Evolutionary conservation across 2,113 vertebrate species (phyloP).

Genomic region (Zosterops hypoxanthus): DNA sequence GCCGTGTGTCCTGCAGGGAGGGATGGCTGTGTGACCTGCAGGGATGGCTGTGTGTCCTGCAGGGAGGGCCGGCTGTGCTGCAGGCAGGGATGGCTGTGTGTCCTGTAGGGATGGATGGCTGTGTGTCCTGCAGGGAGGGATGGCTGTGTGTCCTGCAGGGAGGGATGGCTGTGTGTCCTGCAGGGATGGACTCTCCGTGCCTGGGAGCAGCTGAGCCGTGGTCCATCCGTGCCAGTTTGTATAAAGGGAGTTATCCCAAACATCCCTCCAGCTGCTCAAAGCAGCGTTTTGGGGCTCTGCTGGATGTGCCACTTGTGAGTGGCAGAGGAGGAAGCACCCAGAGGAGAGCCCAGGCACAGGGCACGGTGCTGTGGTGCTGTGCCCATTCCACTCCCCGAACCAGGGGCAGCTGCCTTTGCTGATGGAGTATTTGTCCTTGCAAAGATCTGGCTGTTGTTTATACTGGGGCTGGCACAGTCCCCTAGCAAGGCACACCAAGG

Average conservation of each 20-base stretch:
- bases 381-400: rapidly evolving
- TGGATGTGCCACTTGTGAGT: neutral
- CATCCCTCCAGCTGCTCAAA: neutral
- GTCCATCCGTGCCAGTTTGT: neutral
- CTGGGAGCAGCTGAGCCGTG: neutral
- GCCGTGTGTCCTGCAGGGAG: neutral
- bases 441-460: neutral
- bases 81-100: neutral
- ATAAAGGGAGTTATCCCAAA: neutral
- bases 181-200: neutral
- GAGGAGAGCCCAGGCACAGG: neutral
- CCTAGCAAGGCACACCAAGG: neutral
- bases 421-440: neutral
- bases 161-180: neutral
- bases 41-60: neutral
- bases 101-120: too few species aligned
- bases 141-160: too few species aligned
- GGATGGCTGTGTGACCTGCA: neutral
- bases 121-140: too few species aligned
- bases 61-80: too few species aligned
- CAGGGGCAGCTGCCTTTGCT: too few species aligned
- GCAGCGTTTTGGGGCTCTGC: neutral
- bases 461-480: neutral
- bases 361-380: neutral
- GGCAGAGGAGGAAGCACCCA: neutral